phyloP scores from a whole-genome alignment of 2,797 vertebrate genomes.

The Chromobotia macracanthus region DNA sequence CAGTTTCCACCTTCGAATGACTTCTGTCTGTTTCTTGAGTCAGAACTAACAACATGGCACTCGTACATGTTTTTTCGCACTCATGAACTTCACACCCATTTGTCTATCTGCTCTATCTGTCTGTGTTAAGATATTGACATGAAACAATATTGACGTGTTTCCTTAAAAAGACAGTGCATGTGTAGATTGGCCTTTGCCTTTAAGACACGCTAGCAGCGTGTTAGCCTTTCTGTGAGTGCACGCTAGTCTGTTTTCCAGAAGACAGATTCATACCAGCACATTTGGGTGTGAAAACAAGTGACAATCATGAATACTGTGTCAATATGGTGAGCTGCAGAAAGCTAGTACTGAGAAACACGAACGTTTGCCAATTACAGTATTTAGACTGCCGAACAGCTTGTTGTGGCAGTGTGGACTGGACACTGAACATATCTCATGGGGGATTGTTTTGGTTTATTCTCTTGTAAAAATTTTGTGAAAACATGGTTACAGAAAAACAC shows the following conservation, averaged over 20 bases:
- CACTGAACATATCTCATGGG: background rate
- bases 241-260: slow-evolving; percentile 7
- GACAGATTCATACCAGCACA: slow-evolving; percentile 5
- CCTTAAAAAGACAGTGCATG: background rate
- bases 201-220: background rate
- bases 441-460: background rate
- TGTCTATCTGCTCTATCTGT: slow-evolving; percentile 27
- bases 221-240: background rate
- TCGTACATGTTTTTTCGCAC: background rate
- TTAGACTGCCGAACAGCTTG: slow-evolving; percentile 20
- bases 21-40: slow-evolving; percentile 29
- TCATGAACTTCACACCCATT: slow-evolving; percentile 1
- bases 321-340: slow-evolving; percentile 31
- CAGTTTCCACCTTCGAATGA: slow-evolving; percentile 18
- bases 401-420: slow-evolving; percentile 17
- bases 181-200: background rate
- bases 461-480: background rate
- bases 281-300: slow-evolving; percentile 19
- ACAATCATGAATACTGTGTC: slow-evolving; percentile 17
- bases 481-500: background rate
- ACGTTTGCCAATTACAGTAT: slow-evolving; percentile 31
- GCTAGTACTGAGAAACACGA: background rate
- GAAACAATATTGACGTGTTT: background rate
- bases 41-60: slow-evolving; percentile 28
- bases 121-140: slow-evolving; percentile 8